Percentiles rank a stretch among this genome's conserved stretches.
Evolutionary conservation across 2,888 invertebrate genomes (phyloP).

Genomic region (Tridacna gigas): DNA sequence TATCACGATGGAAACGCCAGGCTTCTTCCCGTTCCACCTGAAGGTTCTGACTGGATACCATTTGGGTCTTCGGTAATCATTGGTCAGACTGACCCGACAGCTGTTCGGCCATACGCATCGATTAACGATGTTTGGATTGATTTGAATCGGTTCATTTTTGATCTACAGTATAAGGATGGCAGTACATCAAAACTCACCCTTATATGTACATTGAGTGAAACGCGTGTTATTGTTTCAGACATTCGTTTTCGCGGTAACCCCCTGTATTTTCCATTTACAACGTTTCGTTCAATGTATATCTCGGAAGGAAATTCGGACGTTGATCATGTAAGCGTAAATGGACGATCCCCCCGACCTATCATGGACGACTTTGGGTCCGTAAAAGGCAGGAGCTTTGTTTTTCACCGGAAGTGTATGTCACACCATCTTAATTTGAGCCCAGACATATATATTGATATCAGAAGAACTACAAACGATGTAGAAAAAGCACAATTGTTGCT

Average conservation of each 20-base stretch:
- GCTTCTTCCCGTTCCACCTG: constrained; percentile 73
- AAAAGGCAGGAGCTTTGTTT: constrained; percentile 69
- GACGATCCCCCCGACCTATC: constrained; percentile 62
- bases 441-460: constrained; percentile 71
- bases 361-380: constrained; percentile 67
- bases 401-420: constrained; percentile 76
- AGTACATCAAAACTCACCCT: constrained; percentile 63
- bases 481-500: constrained; percentile 17
- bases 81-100: constrained; percentile 71
- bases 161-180: constrained; percentile 68
- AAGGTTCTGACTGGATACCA: constrained; percentile 75
- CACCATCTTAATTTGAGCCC: constrained; percentile 75
- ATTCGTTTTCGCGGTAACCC: constrained; percentile 58
- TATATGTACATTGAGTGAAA: constrained; percentile 61
- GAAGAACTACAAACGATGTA: constrained; percentile 45
- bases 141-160: constrained; percentile 58
- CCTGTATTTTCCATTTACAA: constrained; percentile 68
- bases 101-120: constrained; percentile 69
- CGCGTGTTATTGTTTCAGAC: constrained; percentile 63
- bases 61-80: constrained; percentile 76
- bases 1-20: constrained; percentile 76
- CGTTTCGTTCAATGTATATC: constrained; percentile 75
- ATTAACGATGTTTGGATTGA: constrained; percentile 67
- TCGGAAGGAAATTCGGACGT: constrained; percentile 72
- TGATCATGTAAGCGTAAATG: constrained; percentile 70